phyloP scores from a whole-genome alignment of 2,797 vertebrate species.

The Chelmon rostratus region DNA sequence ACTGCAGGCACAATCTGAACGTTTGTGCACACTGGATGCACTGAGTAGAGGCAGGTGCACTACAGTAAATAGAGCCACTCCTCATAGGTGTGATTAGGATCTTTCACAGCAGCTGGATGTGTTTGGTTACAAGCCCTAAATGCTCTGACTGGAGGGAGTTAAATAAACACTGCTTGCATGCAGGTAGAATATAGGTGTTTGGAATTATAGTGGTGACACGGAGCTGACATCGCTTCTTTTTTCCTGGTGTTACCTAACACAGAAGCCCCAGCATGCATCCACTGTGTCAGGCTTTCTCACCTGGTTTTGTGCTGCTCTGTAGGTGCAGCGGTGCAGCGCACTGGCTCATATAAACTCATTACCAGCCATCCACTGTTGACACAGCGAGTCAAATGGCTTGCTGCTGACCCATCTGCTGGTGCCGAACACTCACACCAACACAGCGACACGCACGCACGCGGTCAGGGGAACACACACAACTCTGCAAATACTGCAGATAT shows the following conservation, averaged over 20 bases:
- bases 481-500: constrained; percentile 23
- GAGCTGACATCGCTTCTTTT: constrained; percentile 10
- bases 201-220: constrained; percentile 9
- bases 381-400: constrained; percentile 63
- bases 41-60: not conserved
- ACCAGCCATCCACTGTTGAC: constrained; percentile 62
- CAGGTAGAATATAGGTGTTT: constrained; percentile 13
- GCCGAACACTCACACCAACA: constrained; percentile 21
- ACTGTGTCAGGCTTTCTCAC: constrained; percentile 20
- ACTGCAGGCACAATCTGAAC: not conserved
- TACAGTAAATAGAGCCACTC: not conserved
- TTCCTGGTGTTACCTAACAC: not conserved
- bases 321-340: not conserved
- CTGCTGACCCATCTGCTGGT: constrained; percentile 68
- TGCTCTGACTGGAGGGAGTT: not conserved
- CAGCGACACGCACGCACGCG: not conserved
- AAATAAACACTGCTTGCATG: not conserved
- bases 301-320: constrained; percentile 26
- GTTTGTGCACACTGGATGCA: not conserved
- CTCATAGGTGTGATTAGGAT: not conserved
- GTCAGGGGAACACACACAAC: constrained; percentile 16
- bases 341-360: constrained; percentile 57
- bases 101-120: not conserved
- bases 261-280: not conserved
- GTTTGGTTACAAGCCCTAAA: not conserved